Conservation (phyloP, 2,888 invertebrate species). For the Charanyca ferruginea region DNA sequence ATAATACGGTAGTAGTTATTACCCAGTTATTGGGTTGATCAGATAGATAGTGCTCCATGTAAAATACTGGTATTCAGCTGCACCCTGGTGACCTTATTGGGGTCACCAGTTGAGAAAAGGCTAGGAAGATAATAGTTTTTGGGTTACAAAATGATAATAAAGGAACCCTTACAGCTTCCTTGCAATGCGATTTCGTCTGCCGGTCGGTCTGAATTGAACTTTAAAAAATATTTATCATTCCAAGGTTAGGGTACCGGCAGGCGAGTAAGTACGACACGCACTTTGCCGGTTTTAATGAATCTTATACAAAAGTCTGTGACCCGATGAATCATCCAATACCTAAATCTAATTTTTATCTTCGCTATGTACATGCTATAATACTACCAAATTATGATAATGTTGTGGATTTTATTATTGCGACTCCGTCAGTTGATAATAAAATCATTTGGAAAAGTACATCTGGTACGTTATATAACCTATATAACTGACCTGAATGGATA, state of each 20-base stretch:
- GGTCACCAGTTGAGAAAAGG: too few relatives aligned
- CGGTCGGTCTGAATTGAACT: too few relatives aligned
- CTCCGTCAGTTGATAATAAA: conserved; percentile 8
- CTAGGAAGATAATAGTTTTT: too few relatives aligned
- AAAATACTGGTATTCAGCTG: too few relatives aligned
- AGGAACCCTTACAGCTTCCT: too few relatives aligned
- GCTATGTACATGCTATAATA: background rate
- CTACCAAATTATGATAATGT: conserved; percentile 10
- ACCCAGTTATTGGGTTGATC: too few relatives aligned
- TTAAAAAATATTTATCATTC: too few relatives aligned
- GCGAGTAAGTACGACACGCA: background rate
- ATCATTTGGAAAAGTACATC: background rate
- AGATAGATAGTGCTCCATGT: too few relatives aligned
- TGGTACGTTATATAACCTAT: background rate
- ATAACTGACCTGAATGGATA: background rate
- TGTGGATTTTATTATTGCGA: conserved; percentile 3
- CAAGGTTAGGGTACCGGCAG: background rate
- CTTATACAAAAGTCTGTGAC: background rate
- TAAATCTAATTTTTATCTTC: conserved; percentile 9
- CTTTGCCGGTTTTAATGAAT: background rate
- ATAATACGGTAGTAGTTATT: too few relatives aligned
- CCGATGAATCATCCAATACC: background rate
- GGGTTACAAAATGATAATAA: too few relatives aligned
- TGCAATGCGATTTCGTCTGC: too few relatives aligned
- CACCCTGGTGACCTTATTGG: too few relatives aligned